phyloP scores from a whole-genome alignment of 2,113 vertebrate species.

The Brevimyrus niger region DNA sequence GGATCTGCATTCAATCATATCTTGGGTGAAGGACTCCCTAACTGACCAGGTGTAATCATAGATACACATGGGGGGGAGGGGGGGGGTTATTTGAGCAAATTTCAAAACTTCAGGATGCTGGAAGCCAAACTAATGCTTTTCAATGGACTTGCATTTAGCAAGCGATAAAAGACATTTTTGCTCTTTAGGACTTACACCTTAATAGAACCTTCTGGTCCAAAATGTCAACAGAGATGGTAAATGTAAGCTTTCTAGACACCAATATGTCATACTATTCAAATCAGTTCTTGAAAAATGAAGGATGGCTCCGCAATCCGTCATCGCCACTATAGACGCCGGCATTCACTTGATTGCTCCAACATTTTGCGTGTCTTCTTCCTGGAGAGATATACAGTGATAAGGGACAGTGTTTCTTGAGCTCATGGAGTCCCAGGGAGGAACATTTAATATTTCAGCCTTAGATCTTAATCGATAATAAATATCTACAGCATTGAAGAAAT shows the following conservation, averaged over 20 bases:
- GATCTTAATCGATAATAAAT: background rate
- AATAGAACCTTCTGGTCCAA: background rate
- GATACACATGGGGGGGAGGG: background rate
- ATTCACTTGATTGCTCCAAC: background rate
- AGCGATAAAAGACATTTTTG: background rate
- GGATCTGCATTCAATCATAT: background rate
- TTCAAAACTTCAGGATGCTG: background rate
- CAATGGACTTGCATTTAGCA: background rate
- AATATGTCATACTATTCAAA: background rate
- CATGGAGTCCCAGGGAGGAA: background rate
- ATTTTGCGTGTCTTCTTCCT: background rate
- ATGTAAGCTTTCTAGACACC: background rate
- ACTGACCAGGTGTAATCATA: slow-evolving; percentile 1
- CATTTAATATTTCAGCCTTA: background rate
- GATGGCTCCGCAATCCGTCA: background rate
- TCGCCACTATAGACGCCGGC: background rate
- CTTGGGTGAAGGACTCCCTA: background rate
- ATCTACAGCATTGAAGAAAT: background rate
- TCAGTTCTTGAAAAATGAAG: background rate
- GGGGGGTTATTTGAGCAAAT: background rate
- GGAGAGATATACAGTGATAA: background rate
- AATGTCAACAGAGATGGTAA: background rate
- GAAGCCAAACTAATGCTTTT: background rate
- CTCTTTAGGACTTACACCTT: background rate
- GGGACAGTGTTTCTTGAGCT: background rate